A percentile compares a stretch with the other conserved stretches of the same genome.
These are phyloP conservation scores for Syndactyla subalaris DNA, from an alignment of 2,797 vertebrate species.

Conservation along the genomic window DNA sequence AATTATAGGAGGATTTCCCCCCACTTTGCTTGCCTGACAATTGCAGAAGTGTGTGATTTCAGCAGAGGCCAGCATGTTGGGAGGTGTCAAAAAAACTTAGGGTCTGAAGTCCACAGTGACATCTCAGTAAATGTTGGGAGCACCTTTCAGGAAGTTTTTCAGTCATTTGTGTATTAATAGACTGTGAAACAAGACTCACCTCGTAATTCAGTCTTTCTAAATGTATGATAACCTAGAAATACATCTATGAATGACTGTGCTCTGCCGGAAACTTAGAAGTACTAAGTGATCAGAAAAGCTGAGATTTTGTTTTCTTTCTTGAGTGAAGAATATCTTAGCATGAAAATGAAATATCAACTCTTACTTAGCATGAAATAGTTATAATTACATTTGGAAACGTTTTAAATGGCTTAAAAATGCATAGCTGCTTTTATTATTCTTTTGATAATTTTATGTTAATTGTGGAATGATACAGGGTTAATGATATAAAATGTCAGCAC, in stretches of 20 bases:
- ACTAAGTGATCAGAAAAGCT: not conserved
- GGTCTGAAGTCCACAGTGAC: not conserved
- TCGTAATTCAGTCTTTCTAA: not conserved
- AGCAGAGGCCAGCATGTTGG: not conserved
- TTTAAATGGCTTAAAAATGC: conserved; percentile 19
- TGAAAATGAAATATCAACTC: not conserved
- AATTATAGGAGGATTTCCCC: not conserved
- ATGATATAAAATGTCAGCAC: not conserved
- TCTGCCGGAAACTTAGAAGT: not conserved
- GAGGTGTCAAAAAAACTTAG: not conserved
- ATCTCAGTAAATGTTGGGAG: not conserved
- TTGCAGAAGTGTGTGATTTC: not conserved
- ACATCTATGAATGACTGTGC: not conserved
- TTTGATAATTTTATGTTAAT: conserved; percentile 31
- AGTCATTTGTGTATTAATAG: not conserved
- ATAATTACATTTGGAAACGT: not conserved
- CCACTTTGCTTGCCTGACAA: not conserved
- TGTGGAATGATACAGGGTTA: conserved; percentile 4
- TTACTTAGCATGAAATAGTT: not conserved
- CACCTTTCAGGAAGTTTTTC: not conserved
- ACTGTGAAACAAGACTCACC: not conserved
- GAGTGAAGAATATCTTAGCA: not conserved
- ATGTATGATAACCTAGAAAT: not conserved
- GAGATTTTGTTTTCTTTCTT: not conserved
- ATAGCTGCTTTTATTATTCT: not conserved